These are phyloP conservation scores for Drosophila triauraria DNA, from an alignment of 1,140 invertebrate species.

Conservation along the genomic window DNA sequence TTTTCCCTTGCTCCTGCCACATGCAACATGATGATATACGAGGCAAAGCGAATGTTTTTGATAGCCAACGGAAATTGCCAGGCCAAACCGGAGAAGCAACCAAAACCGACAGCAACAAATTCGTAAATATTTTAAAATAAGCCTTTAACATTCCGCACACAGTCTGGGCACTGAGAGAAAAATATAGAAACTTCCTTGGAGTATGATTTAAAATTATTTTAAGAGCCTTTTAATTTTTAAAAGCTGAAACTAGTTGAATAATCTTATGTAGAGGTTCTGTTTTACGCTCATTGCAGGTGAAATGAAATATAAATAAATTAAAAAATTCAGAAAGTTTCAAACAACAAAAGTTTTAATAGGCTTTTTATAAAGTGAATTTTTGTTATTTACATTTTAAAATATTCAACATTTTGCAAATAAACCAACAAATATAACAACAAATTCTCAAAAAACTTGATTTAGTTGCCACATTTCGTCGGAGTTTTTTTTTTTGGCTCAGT, in stretches of 20 bases:
- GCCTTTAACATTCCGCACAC: conserved; percentile 20
- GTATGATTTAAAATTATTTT: not conserved
- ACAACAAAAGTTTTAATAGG: not conserved
- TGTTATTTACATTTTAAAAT: conserved; percentile 1
- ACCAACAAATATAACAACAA: not conserved
- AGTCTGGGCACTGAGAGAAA: not conserved
- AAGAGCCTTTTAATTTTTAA: too few relatives aligned
- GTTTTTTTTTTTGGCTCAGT: conserved; percentile 11
- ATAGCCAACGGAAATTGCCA: conserved; percentile 70
- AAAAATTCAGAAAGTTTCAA: not conserved
- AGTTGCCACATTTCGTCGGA: not conserved
- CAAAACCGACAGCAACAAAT: conserved; percentile 55
- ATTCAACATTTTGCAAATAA: not conserved
- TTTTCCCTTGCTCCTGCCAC: not conserved
- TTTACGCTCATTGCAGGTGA: too few relatives aligned
- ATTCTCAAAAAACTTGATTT: not conserved
- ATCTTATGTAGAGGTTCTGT: too few relatives aligned
- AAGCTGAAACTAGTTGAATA: too few relatives aligned
- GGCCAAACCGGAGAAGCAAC: conserved; percentile 51
- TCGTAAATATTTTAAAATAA: conserved; percentile 64
- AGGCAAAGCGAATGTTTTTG: conserved; percentile 64
- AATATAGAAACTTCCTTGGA: not conserved
- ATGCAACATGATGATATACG: conserved; percentile 46
- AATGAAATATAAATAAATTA: too few relatives aligned
- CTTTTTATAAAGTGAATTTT: not conserved